Evolutionary conservation across 2,888 invertebrate genomes (phyloP), one percentile per base, ranked within the genome.

Genomic region (Amitus sp.): DNA sequence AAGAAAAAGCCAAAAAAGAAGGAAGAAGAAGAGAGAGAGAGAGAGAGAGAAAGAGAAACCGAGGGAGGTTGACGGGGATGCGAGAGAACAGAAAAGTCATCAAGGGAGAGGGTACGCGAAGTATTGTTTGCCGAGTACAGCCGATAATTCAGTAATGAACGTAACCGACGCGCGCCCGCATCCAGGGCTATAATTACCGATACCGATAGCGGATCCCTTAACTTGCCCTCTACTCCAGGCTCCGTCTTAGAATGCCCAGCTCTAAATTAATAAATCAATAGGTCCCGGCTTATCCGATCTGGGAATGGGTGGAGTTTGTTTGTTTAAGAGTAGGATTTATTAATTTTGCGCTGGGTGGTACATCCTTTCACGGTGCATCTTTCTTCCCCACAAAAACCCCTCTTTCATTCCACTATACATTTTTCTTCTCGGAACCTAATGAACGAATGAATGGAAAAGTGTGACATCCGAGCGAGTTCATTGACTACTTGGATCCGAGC

Each of bases 71-170:
- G n/a, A n/a, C n/a, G n/a, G n/a, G n/a, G n/a, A n/a, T n/a, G n/a
- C n/a, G n/a, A n/a, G n/a, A n/a, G n/a, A n/a, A n/a, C n/a, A n/a
- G n/a, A n/a, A n/a, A n/a, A n/a, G n/a, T n/a, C n/a, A n/a, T n/a
- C n/a, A n/a, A 49, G 47, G 43, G 61, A 45, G 40, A 47, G 42
- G 20, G 47, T 52, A 59, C 56, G 56, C 43, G 52, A 51, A 59
- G 74, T 75, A 79, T 79, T 80, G 79, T 80, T 79, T 79, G 79
- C 76, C 70, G 67, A 75, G 73, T 73, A 66, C 69, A 77, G 79
- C 78, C 79, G 79, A 79, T 80, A 79, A 80, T 80, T 80, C 80
- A 79, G 79, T 80, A 80, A 80, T 80, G 79, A 80, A 80, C 78
- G 76, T 78, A 78, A 79, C 74, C 76, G 74, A 78, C 75, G 78